These are phyloP conservation scores for Thalassaphorura encarpata DNA, from an alignment of 1,140 invertebrate species.

Conservation along the genomic window DNA sequence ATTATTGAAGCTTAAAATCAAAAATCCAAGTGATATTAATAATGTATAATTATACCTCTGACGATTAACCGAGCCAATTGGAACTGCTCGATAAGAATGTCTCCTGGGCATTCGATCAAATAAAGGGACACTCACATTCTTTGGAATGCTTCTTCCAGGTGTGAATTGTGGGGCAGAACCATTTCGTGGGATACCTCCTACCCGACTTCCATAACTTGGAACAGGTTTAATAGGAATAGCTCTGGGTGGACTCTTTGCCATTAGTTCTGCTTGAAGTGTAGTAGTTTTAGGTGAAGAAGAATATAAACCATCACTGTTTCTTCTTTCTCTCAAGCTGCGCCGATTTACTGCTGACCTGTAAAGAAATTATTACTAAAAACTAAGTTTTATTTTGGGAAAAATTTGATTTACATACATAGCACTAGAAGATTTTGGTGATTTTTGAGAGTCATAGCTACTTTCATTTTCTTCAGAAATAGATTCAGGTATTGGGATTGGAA, in stretches of 20 bases:
- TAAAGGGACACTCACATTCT: slow-evolving; percentile 77
- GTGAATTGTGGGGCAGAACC: slow-evolving; percentile 31
- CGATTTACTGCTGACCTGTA: background rate
- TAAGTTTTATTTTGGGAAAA: background rate
- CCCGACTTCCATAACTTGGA: too few relatives aligned
- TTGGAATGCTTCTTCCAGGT: slow-evolving; percentile 47
- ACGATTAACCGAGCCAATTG: slow-evolving; percentile 11
- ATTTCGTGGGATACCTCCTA: slow-evolving; percentile 31
- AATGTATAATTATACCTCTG: background rate
- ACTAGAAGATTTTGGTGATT: slow-evolving; percentile 15
- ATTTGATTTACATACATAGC: background rate
- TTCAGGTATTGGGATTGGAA: slow-evolving; percentile 21
- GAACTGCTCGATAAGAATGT: slow-evolving; percentile 28
- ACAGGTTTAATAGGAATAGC: too few relatives aligned
- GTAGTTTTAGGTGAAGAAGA: slow-evolving; percentile 19
- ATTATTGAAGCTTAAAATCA: background rate
- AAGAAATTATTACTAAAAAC: background rate
- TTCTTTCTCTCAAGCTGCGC: slow-evolving; percentile 10
- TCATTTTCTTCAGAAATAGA: slow-evolving; percentile 22
- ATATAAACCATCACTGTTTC: slow-evolving; percentile 25
- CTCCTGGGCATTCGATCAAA: slow-evolving; percentile 56
- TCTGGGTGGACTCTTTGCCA: slow-evolving; percentile 2
- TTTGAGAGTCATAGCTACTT: background rate
- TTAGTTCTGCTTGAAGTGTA: background rate
- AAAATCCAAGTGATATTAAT: background rate